These are phyloP conservation scores for Luidia sarsii DNA, from an alignment of 53 echinoderm and acorn worm species.

Conservation along the genomic window DNA sequence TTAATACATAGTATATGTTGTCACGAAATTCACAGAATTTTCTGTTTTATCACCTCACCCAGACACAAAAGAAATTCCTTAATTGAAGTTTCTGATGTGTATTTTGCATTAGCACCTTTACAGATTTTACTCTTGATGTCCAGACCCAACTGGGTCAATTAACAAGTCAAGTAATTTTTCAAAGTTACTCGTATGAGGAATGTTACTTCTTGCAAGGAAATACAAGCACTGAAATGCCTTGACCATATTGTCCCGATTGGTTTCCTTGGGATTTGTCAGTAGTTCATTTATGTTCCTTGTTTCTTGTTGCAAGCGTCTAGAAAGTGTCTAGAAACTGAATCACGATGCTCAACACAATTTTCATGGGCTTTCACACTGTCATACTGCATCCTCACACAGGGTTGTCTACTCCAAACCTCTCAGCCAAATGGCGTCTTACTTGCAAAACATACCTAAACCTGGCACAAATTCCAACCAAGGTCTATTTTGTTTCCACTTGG, in stretches of 20 bases:
- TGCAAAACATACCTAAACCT: conserved; percentile 54
- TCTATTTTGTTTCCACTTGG: no score
- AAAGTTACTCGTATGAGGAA: conserved; percentile 56
- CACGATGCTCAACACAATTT: conserved; percentile 28
- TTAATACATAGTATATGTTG: conserved; percentile 20
- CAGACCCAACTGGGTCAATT: conserved; percentile 27
- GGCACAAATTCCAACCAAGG: conserved; percentile 48
- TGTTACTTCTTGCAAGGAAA: conserved; percentile 30
- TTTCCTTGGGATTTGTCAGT: conserved; percentile 45
- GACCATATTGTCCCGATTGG: conserved; percentile 44
- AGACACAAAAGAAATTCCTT: conserved; percentile 46
- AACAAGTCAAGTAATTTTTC: conserved; percentile 40
- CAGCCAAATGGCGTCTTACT: conserved; percentile 53
- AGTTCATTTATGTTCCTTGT: conserved; percentile 20
- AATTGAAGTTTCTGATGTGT: conserved; percentile 52
- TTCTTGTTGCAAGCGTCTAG: conserved; percentile 1
- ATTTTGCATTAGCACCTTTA: conserved; percentile 52
- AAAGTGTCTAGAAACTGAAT: conserved; percentile 30
- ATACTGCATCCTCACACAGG: conserved; percentile 30
- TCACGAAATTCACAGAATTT: conserved; percentile 32
- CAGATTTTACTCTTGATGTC: conserved; percentile 52
- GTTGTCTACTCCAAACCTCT: conserved; percentile 22
- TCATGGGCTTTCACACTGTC: conserved; percentile 59
- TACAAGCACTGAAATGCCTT: conserved; percentile 59
- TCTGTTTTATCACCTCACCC: conserved; percentile 50